Base-by-base conservation (phyloP, 2,888 invertebrate species). In the Melieria picta region DNA sequence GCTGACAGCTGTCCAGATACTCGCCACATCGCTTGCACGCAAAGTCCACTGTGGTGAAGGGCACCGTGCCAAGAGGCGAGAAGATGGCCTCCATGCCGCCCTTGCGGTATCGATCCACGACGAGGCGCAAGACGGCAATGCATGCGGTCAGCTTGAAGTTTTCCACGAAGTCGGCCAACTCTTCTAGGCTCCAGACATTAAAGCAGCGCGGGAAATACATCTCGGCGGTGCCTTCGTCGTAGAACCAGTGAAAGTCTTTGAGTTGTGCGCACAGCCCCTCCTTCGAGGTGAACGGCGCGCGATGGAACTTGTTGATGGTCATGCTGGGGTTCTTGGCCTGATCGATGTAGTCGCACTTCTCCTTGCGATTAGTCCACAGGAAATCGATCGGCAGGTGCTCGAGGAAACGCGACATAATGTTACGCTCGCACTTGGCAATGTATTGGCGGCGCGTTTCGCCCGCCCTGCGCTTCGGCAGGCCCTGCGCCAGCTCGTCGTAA, bases 71-170 rank as follows among this genome's bases (percentile, higher is more conserved):
- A 58, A 89, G 87, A 13, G 85, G 78, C 0, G 89, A 87, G 76
- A 91, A 89, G 4, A 92, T 85, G 0, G 86, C 85, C 71, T 90
- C 89, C 77, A 90, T 89, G 30, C 90, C 91, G 65, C 88, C 88
- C 0, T 82, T 85, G 74, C 89, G 89, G 65, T 90, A 88, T 58
- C 89, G 89, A 66, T 89, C 88, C 0, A 91, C 89, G 65, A 96
- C 88, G 90, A 93, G 93, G 85, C 95, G 94, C 56, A 98, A 87
- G 62, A 95, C 88, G 77, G 94, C 92, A 78, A 95, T 91, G 83
- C 97, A 97, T 1, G 96, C 94, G 1, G 97, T 97, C 77, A 95
- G 88, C 81, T 96, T 91, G 83, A 94, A 98, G 87, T 98, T 97
- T 75, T 96, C 95, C 73, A 94, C 89, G 82, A 96, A 96, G 72